These are phyloP conservation scores for Sylvia atricapilla DNA, from an alignment of 2,113 vertebrate genomes.

Conservation along the genomic window DNA sequence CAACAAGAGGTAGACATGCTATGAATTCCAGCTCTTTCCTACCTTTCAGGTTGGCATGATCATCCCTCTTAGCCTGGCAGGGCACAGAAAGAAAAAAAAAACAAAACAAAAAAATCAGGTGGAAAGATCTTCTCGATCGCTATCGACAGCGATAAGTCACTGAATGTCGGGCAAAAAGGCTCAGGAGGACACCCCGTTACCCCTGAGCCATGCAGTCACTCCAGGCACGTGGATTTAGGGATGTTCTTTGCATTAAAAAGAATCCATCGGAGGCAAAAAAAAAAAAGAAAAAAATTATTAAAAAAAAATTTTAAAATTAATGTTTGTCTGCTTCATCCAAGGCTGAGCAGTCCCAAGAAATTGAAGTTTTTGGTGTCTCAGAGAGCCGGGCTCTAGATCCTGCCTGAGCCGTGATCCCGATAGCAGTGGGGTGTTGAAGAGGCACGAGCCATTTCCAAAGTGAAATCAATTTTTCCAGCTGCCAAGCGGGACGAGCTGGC, in stretches of 20 bases:
- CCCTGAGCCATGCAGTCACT: not conserved
- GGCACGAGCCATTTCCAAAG: constrained; percentile 66
- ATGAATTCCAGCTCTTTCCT: constrained; percentile 23
- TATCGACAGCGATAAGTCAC: not conserved
- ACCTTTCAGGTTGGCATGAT: constrained; percentile 51
- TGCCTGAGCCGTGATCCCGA: not conserved
- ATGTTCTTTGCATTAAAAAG: not conserved
- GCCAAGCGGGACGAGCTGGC: constrained; percentile 63
- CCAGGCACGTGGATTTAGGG: not conserved
- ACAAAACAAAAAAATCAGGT: not conserved
- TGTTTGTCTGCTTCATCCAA: not conserved
- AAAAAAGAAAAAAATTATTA: not conserved
- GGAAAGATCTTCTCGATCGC: constrained; percentile 20
- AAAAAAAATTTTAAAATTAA: not conserved
- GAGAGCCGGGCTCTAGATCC: not conserved
- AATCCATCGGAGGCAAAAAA: not conserved
- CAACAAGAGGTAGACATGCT: constrained; percentile 8
- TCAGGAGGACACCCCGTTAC: not conserved
- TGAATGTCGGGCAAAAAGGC: not conserved
- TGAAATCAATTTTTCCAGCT: constrained; percentile 63
- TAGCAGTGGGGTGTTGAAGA: not conserved
- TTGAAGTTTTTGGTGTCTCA: not conserved
- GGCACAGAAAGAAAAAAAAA: not conserved
- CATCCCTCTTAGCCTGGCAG: not conserved
- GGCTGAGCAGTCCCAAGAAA: not conserved